Base-by-base conservation (phyloP, 2,797 vertebrate species). In the Sebastes diaconus region DNA sequence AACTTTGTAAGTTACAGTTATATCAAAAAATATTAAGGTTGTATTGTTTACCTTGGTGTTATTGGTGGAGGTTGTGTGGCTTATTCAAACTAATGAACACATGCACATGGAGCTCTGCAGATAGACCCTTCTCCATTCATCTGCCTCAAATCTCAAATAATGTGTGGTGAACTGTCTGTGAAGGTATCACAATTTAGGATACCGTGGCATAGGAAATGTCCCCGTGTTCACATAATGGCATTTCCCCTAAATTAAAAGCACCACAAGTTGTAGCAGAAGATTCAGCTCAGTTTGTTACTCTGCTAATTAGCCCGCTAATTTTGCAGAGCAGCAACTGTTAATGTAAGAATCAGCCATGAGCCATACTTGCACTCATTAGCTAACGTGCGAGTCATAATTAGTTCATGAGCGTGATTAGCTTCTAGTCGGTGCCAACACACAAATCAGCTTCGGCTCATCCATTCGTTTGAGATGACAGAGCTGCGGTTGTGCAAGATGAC, bases 361-460 rank as follows among this genome's bases (percentile, higher is more conserved):
- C 58, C 64, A 6, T 0, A 4, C 22, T 34, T 2, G 39, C 34
- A 42, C 34, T 68, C 34, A 4, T 73, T 32, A 50, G 65, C n/a
- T 13, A 64, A 55, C 32, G 2, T 77, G 22, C 10, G 36, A 39
- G 36, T 50, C 27, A 60, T 66, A 60, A 79, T 80, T 61, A 73
- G 52, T 67, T 73, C 59, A 13, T 34, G 34, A 46, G 61, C 25
- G 3, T 8, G 24, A 55, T 68, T 64, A 14, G 5, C 2, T 72
- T 27, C 2, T 11, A 16, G 65, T 64, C 16, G 29, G 34, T 29
- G 61, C 66, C 60, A 64, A 18, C 9, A 27, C 42, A 60, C 12
- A 25, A 65, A 83, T 30, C 50, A 52, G 68, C 66, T 70, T 76
- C 61, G 39, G 52, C 73, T 82, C 69, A 60, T 81, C 67, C 18